Conservation (phyloP, 2,888 invertebrate genomes). For the Spatulosminthurus flaviceps region DNA sequence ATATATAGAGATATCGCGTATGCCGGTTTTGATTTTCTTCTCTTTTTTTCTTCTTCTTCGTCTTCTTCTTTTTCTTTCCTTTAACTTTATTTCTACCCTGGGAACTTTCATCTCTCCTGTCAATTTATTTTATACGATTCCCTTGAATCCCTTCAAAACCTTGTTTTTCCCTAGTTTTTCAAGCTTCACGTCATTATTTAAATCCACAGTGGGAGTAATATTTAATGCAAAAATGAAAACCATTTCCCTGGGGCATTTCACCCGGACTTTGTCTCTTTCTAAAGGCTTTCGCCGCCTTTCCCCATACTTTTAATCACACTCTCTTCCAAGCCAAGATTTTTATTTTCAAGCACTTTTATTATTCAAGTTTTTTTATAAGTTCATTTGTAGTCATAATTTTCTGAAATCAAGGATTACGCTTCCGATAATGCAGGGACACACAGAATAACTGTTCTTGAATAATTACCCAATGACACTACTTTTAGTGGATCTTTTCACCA, state of each 20-base stretch:
- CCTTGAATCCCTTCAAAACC: not conserved
- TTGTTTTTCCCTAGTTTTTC: not conserved
- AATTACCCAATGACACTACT: too few species aligned
- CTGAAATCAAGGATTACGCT: not conserved
- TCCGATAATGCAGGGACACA: too few species aligned
- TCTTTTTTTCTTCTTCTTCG: not conserved
- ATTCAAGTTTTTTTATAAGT: too few species aligned
- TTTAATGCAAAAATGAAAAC: constrained; percentile 7
- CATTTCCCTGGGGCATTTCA: not conserved
- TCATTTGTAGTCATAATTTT: too few species aligned
- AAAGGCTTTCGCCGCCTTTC: too few species aligned
- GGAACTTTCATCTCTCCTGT: constrained; percentile 12
- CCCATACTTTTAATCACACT: too few species aligned
- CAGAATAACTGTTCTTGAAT: too few species aligned
- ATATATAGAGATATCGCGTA: not conserved
- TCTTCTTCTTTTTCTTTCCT: not conserved
- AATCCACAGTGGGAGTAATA: not conserved
- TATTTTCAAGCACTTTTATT: too few species aligned
- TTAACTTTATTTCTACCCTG: constrained; percentile 32
- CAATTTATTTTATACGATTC: not conserved
- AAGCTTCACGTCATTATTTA: not conserved
- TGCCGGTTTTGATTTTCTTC: constrained; percentile 16
- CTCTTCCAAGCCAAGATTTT: too few species aligned
- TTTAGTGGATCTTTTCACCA: not conserved
- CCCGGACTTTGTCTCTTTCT: too few species aligned